These are phyloP conservation scores for Piaya cayana DNA, from an alignment of 2,113 vertebrate species.

Conservation along the genomic window DNA sequence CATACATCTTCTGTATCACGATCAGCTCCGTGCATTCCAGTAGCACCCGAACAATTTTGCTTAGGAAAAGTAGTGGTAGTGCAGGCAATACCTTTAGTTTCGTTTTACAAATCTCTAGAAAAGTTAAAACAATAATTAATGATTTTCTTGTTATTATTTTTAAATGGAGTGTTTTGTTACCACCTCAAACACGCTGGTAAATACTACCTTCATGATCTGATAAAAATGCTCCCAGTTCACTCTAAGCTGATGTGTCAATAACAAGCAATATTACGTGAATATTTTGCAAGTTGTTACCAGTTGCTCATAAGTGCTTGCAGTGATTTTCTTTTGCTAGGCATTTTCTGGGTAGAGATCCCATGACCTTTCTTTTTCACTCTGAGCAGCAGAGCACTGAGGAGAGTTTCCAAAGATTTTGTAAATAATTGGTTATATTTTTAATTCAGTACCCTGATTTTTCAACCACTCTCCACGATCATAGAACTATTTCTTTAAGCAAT, in stretches of 20 bases:
- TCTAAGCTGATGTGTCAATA: neutral
- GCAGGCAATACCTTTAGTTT: neutral
- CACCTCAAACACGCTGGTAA: neutral
- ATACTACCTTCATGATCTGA: neutral
- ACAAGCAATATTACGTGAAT: neutral
- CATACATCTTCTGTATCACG: neutral
- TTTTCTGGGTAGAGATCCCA: neutral
- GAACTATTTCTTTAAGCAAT: neutral
- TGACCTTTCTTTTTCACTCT: neutral
- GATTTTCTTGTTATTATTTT: neutral
- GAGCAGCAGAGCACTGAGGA: neutral
- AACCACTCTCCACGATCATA: neutral
- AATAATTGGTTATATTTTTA: neutral
- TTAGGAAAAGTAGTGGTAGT: neutral
- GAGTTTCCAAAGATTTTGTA: neutral
- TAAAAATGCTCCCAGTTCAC: neutral
- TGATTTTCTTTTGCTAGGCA: neutral
- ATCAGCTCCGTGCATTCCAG: neutral
- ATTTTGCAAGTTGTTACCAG: neutral
- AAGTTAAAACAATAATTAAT: neutral
- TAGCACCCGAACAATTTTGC: neutral
- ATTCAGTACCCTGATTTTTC: neutral
- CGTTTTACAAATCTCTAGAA: neutral
- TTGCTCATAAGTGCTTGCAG: neutral
- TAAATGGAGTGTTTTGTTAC: neutral